phyloP scores from a whole-genome alignment of 1,140 invertebrate genomes.

The Heterodera carotae region DNA sequence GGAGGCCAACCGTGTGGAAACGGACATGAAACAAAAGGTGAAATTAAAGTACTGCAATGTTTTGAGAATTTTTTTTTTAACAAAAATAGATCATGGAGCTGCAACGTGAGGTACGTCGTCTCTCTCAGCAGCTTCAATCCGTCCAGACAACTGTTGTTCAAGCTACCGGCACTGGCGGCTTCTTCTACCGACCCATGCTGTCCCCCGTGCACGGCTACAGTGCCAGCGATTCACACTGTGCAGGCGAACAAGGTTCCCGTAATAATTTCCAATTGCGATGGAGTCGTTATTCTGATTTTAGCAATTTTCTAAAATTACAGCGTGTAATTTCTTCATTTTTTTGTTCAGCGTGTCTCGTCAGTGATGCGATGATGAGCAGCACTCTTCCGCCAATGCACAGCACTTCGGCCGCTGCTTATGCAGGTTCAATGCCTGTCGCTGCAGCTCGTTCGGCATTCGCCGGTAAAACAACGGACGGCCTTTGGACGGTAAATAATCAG shows the following conservation, averaged over 20 bases:
- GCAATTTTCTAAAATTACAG: not conserved
- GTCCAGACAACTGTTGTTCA: conserved; percentile 18
- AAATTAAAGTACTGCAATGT: too few species aligned
- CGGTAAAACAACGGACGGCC: not conserved
- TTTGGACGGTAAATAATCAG: conserved; percentile 25
- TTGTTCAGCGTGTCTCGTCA: conserved; percentile 15
- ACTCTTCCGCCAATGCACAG: conserved; percentile 18
- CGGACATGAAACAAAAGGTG: conserved; percentile 22
- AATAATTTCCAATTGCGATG: too few species aligned
- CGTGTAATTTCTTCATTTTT: not conserved
- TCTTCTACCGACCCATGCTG: conserved; percentile 7
- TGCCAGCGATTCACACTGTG: conserved; percentile 8
- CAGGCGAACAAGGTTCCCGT: conserved; percentile 6
- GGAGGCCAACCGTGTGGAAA: conserved; percentile 8
- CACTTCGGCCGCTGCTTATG: not conserved
- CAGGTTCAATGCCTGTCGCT: not conserved
- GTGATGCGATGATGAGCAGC: not conserved
- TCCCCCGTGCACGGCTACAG: not conserved
- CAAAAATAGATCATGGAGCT: conserved; percentile 3
- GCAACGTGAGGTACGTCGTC: conserved; percentile 20
- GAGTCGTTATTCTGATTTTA: too few species aligned
- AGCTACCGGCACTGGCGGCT: conserved; percentile 11
- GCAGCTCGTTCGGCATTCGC: not conserved
- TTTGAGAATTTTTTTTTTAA: not conserved
- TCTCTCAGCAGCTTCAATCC: conserved; percentile 10